Evolutionary conservation across 2,888 invertebrate species (phyloP), one percentile per base, ranked within the genome.

Genomic region (Drosophila yooni): DNA sequence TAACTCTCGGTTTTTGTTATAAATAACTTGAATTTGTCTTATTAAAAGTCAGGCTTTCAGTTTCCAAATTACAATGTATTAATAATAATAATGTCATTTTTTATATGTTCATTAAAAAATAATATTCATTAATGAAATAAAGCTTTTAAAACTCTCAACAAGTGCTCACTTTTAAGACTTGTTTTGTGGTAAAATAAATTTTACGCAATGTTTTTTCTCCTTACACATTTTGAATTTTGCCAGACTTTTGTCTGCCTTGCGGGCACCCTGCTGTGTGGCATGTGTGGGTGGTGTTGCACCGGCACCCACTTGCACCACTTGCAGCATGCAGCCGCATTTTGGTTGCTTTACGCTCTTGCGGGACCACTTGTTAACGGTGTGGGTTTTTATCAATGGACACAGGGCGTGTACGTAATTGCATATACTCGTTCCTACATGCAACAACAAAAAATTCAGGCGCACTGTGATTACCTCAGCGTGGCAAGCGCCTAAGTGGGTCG

Each of bases 331-430:
- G 56, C 53, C 50, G 53, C 57, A 38, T 43, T 72, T 63, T 59
- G 58, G 48, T 58, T 46, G 53, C 5, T 7, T 25, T 38, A 33
- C 50, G 58, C 68, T 72, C 64, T 68, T 64, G 66, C 54, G 69
- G 58, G 67, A 82, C 82, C 82, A 87, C 84, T 83, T 83, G 83
- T 85, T 88, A 76, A 63, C 52, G 31, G 70, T 81, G 88, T 79
- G 83, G 81, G 83, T 69, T 61, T 60, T 27, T 56, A 63, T 64
- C 56, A 51, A 52, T 50, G 69, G 60, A 75, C 57, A 75, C 79
- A 68, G 69, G 77, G 81, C 81, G 77, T 83, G 74, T 83, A 72
- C 83, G 72, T 70, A 80, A 81, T 81, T 74, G 66, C 58, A 70
- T 53, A 65, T 50, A 46, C 64, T 60, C 36, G 40, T 57, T 52